Evolutionary conservation across 2,113 vertebrate genomes (phyloP).

Genomic region (Sylvia atricapilla): DNA sequence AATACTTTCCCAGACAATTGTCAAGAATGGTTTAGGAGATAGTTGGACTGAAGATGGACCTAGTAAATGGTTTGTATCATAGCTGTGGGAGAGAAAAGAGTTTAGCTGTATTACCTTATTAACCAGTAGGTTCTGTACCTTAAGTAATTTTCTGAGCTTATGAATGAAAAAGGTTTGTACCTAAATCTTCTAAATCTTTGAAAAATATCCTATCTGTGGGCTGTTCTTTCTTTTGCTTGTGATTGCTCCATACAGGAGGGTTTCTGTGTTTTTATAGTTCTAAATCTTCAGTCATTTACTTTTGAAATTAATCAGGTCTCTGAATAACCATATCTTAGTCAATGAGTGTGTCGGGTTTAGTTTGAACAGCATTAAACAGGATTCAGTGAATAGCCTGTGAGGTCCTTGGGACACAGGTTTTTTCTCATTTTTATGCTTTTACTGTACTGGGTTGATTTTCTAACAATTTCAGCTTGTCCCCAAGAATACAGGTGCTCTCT

Average conservation of each 20-base stretch:
- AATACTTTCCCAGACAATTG: neutral
- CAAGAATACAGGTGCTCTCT: neutral
- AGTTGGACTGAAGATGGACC: neutral
- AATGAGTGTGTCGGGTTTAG: neutral
- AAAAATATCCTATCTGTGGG: neutral
- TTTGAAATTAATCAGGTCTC: neutral
- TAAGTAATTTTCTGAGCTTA: neutral
- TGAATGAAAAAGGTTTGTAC: neutral
- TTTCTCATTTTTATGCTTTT: neutral
- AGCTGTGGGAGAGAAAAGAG: neutral
- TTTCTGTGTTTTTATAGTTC: neutral
- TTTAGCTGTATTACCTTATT: neutral
- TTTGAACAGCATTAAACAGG: neutral
- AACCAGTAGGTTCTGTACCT: neutral
- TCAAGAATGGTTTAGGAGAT: neutral
- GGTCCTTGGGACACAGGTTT: neutral
- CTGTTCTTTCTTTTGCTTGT: neutral
- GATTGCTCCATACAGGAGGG: neutral
- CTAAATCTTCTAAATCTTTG: neutral
- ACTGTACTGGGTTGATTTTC: neutral
- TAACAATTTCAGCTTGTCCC: neutral
- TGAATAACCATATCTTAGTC: neutral
- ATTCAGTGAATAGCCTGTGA: neutral
- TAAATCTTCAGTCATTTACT: neutral
- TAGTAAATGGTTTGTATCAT: neutral